These are phyloP conservation scores for Plagiodera versicolora DNA, from an alignment of 2,888 invertebrate genomes.

Conservation along the genomic window DNA sequence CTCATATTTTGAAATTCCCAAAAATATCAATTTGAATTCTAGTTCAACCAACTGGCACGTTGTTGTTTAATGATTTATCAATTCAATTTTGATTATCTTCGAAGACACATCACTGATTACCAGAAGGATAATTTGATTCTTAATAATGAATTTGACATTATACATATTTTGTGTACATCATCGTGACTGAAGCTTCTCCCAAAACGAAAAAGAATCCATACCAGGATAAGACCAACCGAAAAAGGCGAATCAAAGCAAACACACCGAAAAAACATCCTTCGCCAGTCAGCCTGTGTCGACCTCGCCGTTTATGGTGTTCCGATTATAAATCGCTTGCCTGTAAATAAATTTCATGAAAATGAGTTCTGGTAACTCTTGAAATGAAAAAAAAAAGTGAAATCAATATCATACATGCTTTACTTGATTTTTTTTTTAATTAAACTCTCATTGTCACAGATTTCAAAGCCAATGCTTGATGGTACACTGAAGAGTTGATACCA, in stretches of 20 bases:
- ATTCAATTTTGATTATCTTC: not conserved
- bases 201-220: conserved; percentile 15
- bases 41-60: not conserved
- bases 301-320: conserved; percentile 61
- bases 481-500: conserved; percentile 43
- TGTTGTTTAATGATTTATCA: not conserved
- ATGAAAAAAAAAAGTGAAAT: too few relatives aligned
- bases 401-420: too few relatives aligned
- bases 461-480: conserved; percentile 52
- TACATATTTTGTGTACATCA: conserved; percentile 1
- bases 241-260: conserved; percentile 63
- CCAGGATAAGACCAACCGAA: conserved; percentile 18
- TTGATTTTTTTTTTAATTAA: too few relatives aligned
- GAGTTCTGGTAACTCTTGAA: too few relatives aligned
- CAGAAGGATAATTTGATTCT: not conserved
- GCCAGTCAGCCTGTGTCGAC: conserved; percentile 72
- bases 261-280: conserved; percentile 81
- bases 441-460: conserved; percentile 49
- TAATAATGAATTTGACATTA: conserved; percentile 1
- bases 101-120: not conserved
- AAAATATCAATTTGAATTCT: not conserved
- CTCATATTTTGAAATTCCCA: not conserved
- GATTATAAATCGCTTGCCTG: conserved; percentile 56
- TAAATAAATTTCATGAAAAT: too few relatives aligned
- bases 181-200: conserved; percentile 4